These are phyloP conservation scores for Axis porcinus DNA, from an alignment of 2,113 vertebrate genomes.

Conservation along the genomic window DNA sequence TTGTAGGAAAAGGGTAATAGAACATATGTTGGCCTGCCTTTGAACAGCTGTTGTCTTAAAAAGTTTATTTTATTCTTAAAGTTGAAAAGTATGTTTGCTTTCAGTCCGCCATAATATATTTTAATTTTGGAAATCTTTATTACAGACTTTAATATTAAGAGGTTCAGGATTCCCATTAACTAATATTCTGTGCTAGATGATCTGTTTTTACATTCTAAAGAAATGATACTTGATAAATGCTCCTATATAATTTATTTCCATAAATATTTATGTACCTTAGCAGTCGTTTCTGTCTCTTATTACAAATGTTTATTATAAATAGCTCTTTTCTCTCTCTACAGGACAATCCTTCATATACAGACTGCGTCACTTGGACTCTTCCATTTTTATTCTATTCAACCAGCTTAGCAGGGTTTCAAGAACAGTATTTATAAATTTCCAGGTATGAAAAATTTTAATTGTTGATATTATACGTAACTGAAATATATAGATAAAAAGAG, in stretches of 20 bases:
- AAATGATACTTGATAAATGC: neutral
- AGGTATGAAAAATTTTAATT: conserved; percentile 63
- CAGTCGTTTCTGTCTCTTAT: neutral
- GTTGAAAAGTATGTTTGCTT: conserved; percentile 30
- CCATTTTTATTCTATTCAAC: neutral
- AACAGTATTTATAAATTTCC: conserved; percentile 31
- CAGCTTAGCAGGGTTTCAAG: conserved; percentile 22
- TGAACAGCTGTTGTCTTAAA: neutral
- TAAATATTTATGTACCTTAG: neutral
- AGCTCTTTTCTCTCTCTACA: conserved; percentile 53
- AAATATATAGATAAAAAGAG: neutral
- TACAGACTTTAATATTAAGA: neutral
- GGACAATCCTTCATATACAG: neutral
- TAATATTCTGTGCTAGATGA: neutral
- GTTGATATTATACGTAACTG: neutral
- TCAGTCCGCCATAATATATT: neutral
- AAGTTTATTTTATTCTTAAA: conserved; percentile 31
- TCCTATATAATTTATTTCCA: neutral
- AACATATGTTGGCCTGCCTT: neutral
- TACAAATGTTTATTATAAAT: neutral
- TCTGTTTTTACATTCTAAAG: neutral
- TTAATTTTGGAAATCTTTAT: conserved; percentile 10
- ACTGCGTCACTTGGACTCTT: neutral
- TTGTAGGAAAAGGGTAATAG: neutral
- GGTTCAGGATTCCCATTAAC: neutral